These are phyloP conservation scores for Panagrolaimus sp. DNA, from an alignment of 1,140 invertebrate species.

Conservation along the genomic window DNA sequence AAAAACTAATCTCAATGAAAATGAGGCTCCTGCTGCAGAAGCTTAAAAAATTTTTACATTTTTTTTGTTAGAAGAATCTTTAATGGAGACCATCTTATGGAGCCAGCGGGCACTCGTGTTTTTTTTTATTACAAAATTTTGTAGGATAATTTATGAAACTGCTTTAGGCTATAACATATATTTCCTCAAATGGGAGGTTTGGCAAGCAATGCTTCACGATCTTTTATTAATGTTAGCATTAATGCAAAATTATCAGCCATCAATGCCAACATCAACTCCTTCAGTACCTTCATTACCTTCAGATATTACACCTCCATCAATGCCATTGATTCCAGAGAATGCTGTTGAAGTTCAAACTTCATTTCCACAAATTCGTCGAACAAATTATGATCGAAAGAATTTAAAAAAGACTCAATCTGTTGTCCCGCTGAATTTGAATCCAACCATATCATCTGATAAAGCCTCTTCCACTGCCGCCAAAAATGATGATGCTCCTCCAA, in stretches of 20 bases:
- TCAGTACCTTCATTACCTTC: background rate
- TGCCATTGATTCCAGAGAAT: background rate
- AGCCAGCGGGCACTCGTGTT: background rate
- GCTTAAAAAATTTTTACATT: background rate
- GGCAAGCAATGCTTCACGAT: conserved; percentile 11
- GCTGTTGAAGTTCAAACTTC: too few relatives aligned
- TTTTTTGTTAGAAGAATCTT: too few relatives aligned
- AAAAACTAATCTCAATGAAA: too few relatives aligned
- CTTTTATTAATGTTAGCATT: conserved; percentile 13
- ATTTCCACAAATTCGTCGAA: too few relatives aligned
- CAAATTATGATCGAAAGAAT: too few relatives aligned
- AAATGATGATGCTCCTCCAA: too few relatives aligned
- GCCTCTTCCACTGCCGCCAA: too few relatives aligned
- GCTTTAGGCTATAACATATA: background rate
- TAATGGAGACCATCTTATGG: too few relatives aligned
- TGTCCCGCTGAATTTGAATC: too few relatives aligned
- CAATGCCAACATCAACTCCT: background rate
- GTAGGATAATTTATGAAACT: background rate
- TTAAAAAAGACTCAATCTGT: too few relatives aligned
- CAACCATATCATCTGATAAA: too few relatives aligned
- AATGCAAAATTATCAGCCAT: background rate
- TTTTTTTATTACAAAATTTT: conserved; percentile 3
- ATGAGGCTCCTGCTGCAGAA: too few relatives aligned
- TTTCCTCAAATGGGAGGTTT: background rate
- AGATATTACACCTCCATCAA: background rate